These are phyloP conservation scores for Prochilodus magdalenae DNA, from an alignment of 2,113 vertebrate genomes.

Conservation along the genomic window DNA sequence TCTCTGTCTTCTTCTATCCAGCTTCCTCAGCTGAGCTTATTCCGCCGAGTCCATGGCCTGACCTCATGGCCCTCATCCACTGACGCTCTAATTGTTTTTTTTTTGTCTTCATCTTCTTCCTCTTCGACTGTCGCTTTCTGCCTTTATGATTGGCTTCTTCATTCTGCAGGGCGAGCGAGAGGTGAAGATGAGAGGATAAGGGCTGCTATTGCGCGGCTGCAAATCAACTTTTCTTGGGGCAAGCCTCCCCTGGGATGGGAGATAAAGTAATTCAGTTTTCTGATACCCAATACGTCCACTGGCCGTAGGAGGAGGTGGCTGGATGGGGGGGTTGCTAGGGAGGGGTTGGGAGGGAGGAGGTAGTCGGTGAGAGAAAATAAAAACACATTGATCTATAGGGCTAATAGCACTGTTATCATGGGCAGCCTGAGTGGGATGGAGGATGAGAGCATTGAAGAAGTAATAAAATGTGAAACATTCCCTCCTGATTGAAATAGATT, in stretches of 20 bases:
- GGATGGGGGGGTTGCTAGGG: neutral
- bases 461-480: constrained; percentile 53
- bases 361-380: constrained; percentile 44
- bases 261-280: constrained; percentile 59
- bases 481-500: constrained; percentile 51
- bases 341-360: no score
- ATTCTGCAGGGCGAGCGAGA: constrained; percentile 19
- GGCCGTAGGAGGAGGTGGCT: constrained; percentile 12
- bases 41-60: constrained; percentile 12
- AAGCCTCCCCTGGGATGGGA: constrained; percentile 46
- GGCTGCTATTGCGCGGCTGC: constrained; percentile 52
- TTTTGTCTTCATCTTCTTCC: constrained; percentile 52
- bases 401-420: constrained; percentile 58
- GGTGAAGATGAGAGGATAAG: constrained; percentile 60
- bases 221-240: constrained; percentile 60
- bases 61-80: constrained; percentile 39
- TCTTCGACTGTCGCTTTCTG: constrained; percentile 16
- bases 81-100: constrained; percentile 48
- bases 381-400: constrained; percentile 61
- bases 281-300: constrained; percentile 55
- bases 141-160: constrained; percentile 54
- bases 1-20: neutral
- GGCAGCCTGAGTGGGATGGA: constrained; percentile 29
- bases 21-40: constrained; percentile 24
- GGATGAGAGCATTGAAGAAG: constrained; percentile 52